Percentiles rank a stretch among this genome's conserved stretches.
phyloP scores from a whole-genome alignment of 2,113 vertebrate species.

The Callipepla californica region DNA sequence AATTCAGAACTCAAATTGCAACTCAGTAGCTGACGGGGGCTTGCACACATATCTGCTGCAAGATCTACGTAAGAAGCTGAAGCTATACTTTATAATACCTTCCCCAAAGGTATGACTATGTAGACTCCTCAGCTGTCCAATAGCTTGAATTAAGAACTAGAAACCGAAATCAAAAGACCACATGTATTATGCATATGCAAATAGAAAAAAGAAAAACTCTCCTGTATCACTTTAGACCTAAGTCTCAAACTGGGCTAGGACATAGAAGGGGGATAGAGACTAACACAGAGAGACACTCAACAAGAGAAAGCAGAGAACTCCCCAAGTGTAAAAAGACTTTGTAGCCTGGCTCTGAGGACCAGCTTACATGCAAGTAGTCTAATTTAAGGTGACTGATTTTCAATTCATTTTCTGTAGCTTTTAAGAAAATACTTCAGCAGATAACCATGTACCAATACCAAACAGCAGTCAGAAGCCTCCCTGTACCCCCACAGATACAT shows the following conservation, averaged over 20 bases:
- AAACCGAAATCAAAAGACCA: slow-evolving; percentile 1
- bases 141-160: not conserved
- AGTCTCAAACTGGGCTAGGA: not conserved
- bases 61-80: not conserved
- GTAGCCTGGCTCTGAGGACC: not conserved
- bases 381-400: slow-evolving; percentile 10
- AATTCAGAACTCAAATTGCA: not conserved
- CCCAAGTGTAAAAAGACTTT: not conserved
- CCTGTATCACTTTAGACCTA: not conserved
- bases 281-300: not conserved
- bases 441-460: not conserved
- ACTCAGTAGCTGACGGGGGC: not conserved
- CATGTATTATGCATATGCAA: not conserved
- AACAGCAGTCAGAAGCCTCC: not conserved
- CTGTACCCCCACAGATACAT: not conserved
- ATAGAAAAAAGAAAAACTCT: not conserved
- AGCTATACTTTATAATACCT: not conserved
- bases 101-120: not conserved
- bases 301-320: not conserved
- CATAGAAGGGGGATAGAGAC: not conserved
- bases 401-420: slow-evolving; percentile 1
- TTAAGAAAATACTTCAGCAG: not conserved
- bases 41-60: not conserved
- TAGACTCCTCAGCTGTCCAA: not conserved
- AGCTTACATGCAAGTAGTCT: not conserved